Percentiles rank a stretch among this genome's conserved stretches.
These are phyloP conservation scores for Hyppa rectilinea DNA, from an alignment of 2,888 invertebrate genomes.

Conservation along the genomic window DNA sequence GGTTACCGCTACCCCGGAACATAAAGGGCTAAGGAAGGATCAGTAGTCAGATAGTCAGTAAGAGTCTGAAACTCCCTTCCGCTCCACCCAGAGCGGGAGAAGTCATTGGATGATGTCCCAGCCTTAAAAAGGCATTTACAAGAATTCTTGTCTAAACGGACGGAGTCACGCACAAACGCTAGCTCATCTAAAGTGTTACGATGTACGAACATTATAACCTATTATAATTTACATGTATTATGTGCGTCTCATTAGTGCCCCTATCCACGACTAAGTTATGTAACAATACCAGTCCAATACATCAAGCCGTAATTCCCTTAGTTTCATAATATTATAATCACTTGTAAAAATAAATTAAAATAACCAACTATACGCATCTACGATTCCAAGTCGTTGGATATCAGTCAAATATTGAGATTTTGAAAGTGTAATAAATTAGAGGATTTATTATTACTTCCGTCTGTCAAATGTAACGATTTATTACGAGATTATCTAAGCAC, in stretches of 20 bases:
- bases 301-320: constrained; percentile 30
- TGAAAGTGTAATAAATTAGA: constrained; percentile 55
- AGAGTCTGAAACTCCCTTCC: too few relatives aligned
- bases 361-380: constrained; percentile 13
- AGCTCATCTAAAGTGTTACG: constrained; percentile 18
- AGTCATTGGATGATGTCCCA: too few relatives aligned
- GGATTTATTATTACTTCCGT: constrained; percentile 61
- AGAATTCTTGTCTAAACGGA: background rate
- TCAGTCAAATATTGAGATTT: constrained; percentile 36
- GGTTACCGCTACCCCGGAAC: too few relatives aligned
- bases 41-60: too few relatives aligned
- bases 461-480: constrained; percentile 26
- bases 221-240: constrained; percentile 40
- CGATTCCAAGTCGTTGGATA: constrained; percentile 10
- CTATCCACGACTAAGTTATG: constrained; percentile 33
- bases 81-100: too few relatives aligned
- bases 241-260: constrained; percentile 44
- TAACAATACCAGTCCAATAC: constrained; percentile 39
- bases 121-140: too few relatives aligned
- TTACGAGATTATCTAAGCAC: constrained; percentile 34
- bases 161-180: constrained; percentile 4
- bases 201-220: constrained; percentile 48
- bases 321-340: constrained; percentile 50
- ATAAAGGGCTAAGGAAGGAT: too few relatives aligned
- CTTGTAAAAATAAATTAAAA: constrained; percentile 48